phyloP scores from a whole-genome alignment of 2,113 vertebrate species.

The Scartelaos histophorus region DNA sequence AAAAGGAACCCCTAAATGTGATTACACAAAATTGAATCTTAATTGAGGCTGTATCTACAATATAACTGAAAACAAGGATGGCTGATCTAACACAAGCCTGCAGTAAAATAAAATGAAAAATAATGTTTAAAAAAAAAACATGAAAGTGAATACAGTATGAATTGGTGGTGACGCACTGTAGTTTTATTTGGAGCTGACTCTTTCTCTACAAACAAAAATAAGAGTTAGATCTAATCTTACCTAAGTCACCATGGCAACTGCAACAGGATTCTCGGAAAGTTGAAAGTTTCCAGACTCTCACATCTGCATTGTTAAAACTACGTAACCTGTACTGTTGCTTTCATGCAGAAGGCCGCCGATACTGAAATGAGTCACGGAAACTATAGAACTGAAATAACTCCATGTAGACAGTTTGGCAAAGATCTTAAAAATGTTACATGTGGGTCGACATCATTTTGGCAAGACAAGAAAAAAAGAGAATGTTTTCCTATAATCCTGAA shows the following conservation, averaged over 20 bases:
- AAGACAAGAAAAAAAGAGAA: no score
- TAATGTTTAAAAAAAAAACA: conserved; percentile 7
- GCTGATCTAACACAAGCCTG: background rate
- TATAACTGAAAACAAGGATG: conserved; percentile 23
- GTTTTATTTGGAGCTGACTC: background rate
- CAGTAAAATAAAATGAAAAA: conserved; percentile 4
- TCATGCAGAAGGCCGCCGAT: background rate
- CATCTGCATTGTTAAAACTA: background rate
- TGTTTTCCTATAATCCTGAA: no score
- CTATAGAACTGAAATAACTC: background rate
- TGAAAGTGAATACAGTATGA: background rate
- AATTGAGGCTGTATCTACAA: conserved; percentile 49
- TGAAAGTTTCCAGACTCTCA: background rate
- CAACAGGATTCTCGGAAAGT: background rate
- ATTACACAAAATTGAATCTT: conserved; percentile 65
- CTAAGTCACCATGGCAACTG: background rate
- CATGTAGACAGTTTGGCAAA: background rate
- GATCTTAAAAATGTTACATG: background rate
- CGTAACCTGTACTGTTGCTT: no score
- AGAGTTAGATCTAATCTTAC: background rate
- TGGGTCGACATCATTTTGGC: background rate
- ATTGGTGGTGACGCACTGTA: background rate
- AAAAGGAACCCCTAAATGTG: conserved; percentile 45
- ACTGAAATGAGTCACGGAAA: background rate
- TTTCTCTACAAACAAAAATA: background rate